These are phyloP conservation scores for Sinocyclocheilus maitianheensis DNA, from an alignment of 2,113 vertebrate genomes.

Conservation along the genomic window DNA sequence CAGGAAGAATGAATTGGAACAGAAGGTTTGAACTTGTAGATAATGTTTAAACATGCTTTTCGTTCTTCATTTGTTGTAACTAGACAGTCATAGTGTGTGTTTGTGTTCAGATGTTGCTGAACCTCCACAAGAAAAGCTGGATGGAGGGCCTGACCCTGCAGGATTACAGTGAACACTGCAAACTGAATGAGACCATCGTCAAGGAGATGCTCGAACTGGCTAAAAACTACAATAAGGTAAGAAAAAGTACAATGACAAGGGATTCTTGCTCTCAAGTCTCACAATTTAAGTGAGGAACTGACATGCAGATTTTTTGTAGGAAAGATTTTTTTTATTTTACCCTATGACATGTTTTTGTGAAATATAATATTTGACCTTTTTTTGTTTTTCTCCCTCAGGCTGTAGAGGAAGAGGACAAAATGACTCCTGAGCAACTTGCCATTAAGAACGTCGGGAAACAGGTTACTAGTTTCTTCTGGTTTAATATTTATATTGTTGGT, in stretches of 20 bases:
- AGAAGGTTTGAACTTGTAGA: conserved; percentile 82
- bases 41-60: neutral
- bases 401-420: conserved; percentile 99
- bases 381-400: conserved; percentile 81
- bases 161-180: conserved; percentile 99
- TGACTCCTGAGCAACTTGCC: conserved; percentile 98
- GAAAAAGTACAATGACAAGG: neutral
- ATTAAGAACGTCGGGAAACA: conserved; percentile 99
- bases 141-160: conserved; percentile 98
- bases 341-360: no score
- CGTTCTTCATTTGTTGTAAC: neutral
- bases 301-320: neutral
- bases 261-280: no score
- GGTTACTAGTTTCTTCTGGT: conserved; percentile 72
- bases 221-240: conserved; percentile 99
- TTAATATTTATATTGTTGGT: neutral
- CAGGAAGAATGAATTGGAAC: conserved; percentile 98
- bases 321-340: no score
- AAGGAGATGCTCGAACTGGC: conserved; percentile 99
- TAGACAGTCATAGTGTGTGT: neutral
- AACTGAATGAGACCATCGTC: conserved; percentile 97
- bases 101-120: conserved; percentile 90
- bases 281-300: neutral
- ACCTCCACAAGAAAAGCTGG: conserved; percentile 99
- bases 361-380: no score